phyloP scores from a whole-genome alignment of 2,113 vertebrate species.

The Montifringilla adamsi region DNA sequence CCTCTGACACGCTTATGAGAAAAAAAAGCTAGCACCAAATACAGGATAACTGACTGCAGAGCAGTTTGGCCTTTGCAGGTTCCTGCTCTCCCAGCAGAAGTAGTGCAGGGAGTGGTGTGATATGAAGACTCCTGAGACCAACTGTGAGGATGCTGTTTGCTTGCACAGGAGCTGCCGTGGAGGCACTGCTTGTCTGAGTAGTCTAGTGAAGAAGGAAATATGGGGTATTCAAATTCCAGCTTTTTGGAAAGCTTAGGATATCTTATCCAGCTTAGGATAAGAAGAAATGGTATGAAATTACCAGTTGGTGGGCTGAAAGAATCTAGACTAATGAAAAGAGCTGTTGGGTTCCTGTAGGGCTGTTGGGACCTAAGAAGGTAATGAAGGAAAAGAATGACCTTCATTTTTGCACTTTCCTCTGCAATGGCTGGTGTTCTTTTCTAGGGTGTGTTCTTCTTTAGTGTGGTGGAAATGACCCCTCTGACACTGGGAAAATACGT shows the following conservation, averaged over 20 bases:
- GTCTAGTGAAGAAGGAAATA: background rate
- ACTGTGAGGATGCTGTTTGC: background rate
- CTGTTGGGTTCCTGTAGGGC: background rate
- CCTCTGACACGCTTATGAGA: background rate
- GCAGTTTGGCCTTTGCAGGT: background rate
- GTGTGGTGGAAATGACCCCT: constrained; percentile 89
- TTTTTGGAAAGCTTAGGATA: background rate
- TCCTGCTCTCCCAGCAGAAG: background rate
- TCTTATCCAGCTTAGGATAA: background rate
- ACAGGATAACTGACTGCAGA: background rate
- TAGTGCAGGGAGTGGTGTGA: background rate
- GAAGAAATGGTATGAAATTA: background rate
- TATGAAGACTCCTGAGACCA: background rate
- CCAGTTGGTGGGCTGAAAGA: background rate
- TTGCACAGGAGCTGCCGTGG: background rate
- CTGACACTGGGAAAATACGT: constrained; percentile 83
- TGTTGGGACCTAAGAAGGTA: background rate
- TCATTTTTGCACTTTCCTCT: background rate
- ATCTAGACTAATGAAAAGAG: background rate
- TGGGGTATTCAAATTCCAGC: background rate
- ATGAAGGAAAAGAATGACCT: background rate
- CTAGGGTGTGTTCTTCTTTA: constrained; percentile 86
- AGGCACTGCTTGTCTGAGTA: background rate
- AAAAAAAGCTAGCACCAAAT: background rate
- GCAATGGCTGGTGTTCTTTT: constrained; percentile 4